Base-by-base conservation (phyloP, 1,140 invertebrate species). In the Tachypleus tridentatus region DNA sequence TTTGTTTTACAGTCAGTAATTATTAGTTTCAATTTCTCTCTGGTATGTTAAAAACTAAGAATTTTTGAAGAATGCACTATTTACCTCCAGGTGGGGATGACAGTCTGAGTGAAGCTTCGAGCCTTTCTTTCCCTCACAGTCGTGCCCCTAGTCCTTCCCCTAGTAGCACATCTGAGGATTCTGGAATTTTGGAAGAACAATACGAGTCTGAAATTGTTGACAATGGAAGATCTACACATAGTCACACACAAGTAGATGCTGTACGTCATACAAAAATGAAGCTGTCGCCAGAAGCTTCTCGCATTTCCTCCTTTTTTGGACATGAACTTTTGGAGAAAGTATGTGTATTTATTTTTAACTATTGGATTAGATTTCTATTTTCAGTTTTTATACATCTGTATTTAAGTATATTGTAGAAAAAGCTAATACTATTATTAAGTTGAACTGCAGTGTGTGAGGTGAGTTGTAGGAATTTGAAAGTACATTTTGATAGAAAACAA, bases 291-390 rank as follows among this genome's bases (percentile, higher is more conserved):
- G 29, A 29, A 29, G 29, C 11, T 54, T 64, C 60, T 47, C 65
- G 74, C 70, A 72, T 82, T 69, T 82, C 82, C 74, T 80, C 81
- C 71, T 87, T 87, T n/a, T 71, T 77, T 87, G 58, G 85, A 87
- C 76, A 76, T 83, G 75, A 80, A 79, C 53, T 85, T 86, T 72
- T 88, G 86, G 80, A 86, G 84, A 78, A 84, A 82, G 86, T 87
- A 79, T 77, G 76, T 78, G n/a, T 7, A 11, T 11, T 47, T 7
- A 2, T 29, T 29, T 29, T 29, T 29, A 29, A 29, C 57, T 58
- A n/a, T 58, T 10, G 1, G 10, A n/a, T n/a, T n/a, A 59, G 8
- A 8, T 8, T 59, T 59, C 4, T 59, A 59, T 4, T 60, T n/a
- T 58, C 11, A 60, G 29, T 29, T 29, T 29, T 29, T 29, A 29